These are phyloP conservation scores for Leptopilina boulardi DNA, from an alignment of 1,140 invertebrate species.

Conservation along the genomic window DNA sequence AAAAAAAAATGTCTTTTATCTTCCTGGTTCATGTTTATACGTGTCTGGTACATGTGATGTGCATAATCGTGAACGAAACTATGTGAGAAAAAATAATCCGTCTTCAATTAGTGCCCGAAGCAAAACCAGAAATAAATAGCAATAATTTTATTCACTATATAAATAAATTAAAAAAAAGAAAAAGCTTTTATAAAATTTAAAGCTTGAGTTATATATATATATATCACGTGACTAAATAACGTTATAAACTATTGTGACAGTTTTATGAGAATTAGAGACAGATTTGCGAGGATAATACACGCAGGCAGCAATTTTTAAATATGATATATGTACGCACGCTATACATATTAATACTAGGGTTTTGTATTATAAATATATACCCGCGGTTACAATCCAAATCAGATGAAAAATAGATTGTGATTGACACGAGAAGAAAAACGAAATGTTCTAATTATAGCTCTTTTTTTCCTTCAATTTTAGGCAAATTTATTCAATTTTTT, in stretches of 20 bases:
- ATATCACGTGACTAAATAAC: constrained; percentile 16
- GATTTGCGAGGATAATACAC: constrained; percentile 27
- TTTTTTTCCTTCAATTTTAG: not conserved
- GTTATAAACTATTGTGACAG: constrained; percentile 32
- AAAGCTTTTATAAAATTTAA: not conserved
- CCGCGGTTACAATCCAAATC: not conserved
- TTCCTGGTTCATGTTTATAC: constrained; percentile 8
- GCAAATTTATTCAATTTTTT: not conserved
- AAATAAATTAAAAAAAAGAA: not conserved
- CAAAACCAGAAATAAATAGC: not conserved
- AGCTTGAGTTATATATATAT: not conserved
- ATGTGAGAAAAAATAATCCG: not conserved
- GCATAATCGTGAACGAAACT: constrained; percentile 1
- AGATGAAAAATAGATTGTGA: constrained; percentile 15
- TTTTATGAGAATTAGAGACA: constrained; percentile 28
- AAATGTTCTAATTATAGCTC: not conserved
- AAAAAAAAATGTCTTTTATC: constrained; percentile 24
- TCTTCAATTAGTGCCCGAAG: not conserved
- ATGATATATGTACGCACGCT: constrained; percentile 25
- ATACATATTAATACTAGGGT: constrained; percentile 12
- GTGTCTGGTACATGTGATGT: not conserved
- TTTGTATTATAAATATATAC: constrained; percentile 2
- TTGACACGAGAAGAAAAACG: constrained; percentile 13
- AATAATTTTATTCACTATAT: not conserved
- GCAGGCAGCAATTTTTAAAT: constrained; percentile 13